Percentiles rank a stretch among this genome's conserved stretches.
These are phyloP conservation scores for Esox masquinongy DNA, from an alignment of 2,797 vertebrate genomes.

Conservation along the genomic window DNA sequence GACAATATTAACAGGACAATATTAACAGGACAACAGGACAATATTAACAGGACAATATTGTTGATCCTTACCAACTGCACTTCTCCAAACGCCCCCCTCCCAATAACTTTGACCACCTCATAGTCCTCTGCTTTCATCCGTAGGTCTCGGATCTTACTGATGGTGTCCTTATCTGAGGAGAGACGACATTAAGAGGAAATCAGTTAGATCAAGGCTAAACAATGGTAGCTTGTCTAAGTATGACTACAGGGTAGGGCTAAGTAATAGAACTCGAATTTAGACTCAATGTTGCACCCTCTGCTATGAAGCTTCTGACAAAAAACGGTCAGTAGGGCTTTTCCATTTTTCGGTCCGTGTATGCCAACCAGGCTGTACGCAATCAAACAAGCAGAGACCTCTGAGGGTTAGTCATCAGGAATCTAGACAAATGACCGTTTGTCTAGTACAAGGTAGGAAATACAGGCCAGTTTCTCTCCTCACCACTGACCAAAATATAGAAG, in stretches of 20 bases:
- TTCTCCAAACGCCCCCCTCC: slow-evolving; percentile 97
- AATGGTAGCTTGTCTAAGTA: neutral
- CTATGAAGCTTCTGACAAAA: no score
- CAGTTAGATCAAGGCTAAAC: slow-evolving; percentile 17
- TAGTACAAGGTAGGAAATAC: no score
- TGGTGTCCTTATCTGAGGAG: slow-evolving; percentile 91
- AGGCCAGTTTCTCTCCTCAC: no score
- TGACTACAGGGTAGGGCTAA: neutral
- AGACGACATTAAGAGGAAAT: neutral
- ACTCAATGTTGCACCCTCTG: no score
- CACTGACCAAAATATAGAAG: no score
- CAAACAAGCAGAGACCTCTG: no score
- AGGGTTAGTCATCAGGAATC: no score
- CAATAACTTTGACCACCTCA: slow-evolving; percentile 98
- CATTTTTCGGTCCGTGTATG: no score
- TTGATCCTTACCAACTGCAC: slow-evolving; percentile 89
- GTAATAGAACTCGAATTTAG: no score
- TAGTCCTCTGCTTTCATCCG: slow-evolving; percentile 99
- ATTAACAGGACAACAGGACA: neutral
- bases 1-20: neutral
- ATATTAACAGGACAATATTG: neutral
- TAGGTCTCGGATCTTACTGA: slow-evolving; percentile 96
- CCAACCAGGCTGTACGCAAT: no score
- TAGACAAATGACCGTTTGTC: no score
- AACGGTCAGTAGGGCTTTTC: no score